Base-by-base conservation (phyloP, 1,140 invertebrate species). In the Aporrectodea caliginosa region DNA sequence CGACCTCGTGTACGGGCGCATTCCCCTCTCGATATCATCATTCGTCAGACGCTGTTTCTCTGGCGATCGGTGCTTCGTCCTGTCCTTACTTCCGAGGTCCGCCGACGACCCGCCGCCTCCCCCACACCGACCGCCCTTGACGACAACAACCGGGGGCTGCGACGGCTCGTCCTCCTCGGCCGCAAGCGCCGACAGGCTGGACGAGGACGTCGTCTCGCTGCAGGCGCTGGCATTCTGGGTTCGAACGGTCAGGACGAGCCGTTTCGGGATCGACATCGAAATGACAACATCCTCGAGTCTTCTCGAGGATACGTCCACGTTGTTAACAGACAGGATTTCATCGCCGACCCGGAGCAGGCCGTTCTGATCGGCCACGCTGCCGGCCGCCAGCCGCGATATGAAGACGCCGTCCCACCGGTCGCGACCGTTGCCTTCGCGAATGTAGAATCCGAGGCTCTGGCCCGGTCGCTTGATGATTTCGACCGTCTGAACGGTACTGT, bases 391-490 rank as follows among this genome's bases (percentile, higher is more conserved):
- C 86, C 96, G 91, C 0, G 95, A 97, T 85, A 98, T 97, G 89
- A 98, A 98, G 78, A 98, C 95, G 58, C 96, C 96, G 85, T 97
- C 95, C 69, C 92, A 92, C 75, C 94, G 91, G 84, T 95, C 94
- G 68, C 94, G 91, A 16, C 84, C 85, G 80, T 85, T 85, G 34
- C 85, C 84, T 78, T 86, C 85, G 58, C 96, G 91, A 83, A 98
- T 96, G 85, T 98, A 98, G 34, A 98, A 90, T 33, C 96, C 96
- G 76, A 98, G 90, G 16, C 95, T 98, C 89, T 98, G 96, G 31
- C 96, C 96, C 0, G 96, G 96, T 84, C 96, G 91, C 89, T 98
- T 98, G 81, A 98, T 96, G 84, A 98, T 98, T 89, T 98, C 96
- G 81, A 98, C 95, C 85, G 98, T 93, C 88, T 96, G 92, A 72